phyloP scores from a whole-genome alignment of 2,797 vertebrate genomes.

The Cephalopachus bancanus region DNA sequence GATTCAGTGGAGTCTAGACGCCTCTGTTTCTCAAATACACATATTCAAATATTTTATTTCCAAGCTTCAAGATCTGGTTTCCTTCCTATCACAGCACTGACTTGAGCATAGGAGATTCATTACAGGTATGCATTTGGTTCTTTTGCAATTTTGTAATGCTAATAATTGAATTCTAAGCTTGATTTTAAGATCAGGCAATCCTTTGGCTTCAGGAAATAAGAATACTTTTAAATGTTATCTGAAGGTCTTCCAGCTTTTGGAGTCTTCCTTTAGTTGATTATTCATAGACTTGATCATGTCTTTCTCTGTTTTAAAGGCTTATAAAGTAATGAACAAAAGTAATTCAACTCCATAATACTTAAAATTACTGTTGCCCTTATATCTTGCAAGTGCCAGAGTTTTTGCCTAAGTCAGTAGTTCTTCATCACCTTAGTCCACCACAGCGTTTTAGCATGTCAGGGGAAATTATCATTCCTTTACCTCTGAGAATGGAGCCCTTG shows the following conservation, averaged over 20 bases:
- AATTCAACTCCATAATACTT: background rate
- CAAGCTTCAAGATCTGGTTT: background rate
- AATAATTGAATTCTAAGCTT: background rate
- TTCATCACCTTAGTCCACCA: background rate
- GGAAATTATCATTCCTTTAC: background rate
- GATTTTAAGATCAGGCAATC: background rate
- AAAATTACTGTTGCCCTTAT: background rate
- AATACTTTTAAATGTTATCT: background rate
- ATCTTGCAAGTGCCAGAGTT: background rate
- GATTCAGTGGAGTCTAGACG: background rate
- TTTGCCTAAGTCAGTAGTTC: background rate
- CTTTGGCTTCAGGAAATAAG: background rate
- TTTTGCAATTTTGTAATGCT: background rate
- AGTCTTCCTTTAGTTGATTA: background rate
- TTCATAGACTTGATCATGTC: background rate
- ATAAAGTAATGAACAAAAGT: background rate
- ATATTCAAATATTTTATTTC: background rate
- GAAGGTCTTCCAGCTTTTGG: background rate
- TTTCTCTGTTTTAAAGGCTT: background rate
- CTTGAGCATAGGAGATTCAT: background rate
- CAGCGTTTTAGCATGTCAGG: background rate
- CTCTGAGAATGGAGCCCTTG: background rate
- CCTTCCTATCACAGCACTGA: background rate
- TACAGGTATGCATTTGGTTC: background rate
- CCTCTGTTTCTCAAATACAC: background rate